Evolutionary conservation across 2,888 invertebrate species (phyloP), one percentile per base, ranked within the genome.

Genomic region (Drosophila nr. perissopoda): DNA sequence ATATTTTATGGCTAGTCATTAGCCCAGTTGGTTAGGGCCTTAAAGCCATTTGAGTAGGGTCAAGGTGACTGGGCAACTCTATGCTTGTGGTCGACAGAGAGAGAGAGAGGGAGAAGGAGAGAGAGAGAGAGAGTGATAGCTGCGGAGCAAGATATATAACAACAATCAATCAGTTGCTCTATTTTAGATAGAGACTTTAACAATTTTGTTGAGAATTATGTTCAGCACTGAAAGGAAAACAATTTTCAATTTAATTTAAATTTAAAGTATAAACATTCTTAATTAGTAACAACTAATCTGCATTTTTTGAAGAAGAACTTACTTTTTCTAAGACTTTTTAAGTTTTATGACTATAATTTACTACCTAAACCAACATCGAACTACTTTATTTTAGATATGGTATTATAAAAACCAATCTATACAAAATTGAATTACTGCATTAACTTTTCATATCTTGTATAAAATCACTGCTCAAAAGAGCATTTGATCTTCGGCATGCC

Each of bases 1-100:
- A 83, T 80, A 83, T 76, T 80, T 76, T 78, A 76, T 67, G 73
- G 81, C 78, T 59, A 72, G 76, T 84, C 84, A 82, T 84, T 84
- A 79, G 75, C 68, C 59, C 67, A 54, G 60, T 65, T 60, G 59
- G 70, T 49, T 63, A 51, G 62, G 65, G 70, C 68, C 64, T 63
- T 66, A 65, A 79, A 66, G 25, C 64, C 76, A 62, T 69, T 79
- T 76, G 71, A 79, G 69, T 72, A 73, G 83, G 87, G 79, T 82
- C 74, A 65, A 65, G 64, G 72, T 82, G 83, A 83, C 79, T 81
- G 70, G 54, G 34, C 86, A 71, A 70, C 63, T 79, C 75, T 68
- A 38, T 31, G 51, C 46, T 36, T 61, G 56, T 59, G 52, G 59
- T 52, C 36, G 54, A 64, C 51, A 58, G 49, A 29, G 48, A 5